Conservation (phyloP, 2,888 invertebrate genomes). For the Caenorhabditis japonica region DNA sequence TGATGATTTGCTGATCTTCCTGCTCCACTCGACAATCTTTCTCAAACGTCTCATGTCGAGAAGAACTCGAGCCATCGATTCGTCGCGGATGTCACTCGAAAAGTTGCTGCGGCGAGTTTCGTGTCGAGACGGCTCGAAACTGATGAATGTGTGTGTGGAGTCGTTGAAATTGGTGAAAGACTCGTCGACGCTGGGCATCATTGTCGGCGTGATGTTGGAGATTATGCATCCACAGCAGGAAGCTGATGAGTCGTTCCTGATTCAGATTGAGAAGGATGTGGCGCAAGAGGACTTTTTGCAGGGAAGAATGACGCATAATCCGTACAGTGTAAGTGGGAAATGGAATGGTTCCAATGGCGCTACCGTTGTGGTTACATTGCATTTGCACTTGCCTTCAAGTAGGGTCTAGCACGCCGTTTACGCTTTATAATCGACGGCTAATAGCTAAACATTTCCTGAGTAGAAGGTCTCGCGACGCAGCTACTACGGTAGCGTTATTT, state of each 20-base stretch:
- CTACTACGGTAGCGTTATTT: too few species aligned
- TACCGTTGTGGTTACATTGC: too few species aligned
- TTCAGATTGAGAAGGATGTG: slow-evolving; percentile 96
- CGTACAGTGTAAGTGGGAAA: slow-evolving; percentile 87
- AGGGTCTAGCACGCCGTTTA: too few species aligned
- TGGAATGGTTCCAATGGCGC: too few species aligned
- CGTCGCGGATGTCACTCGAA: slow-evolving; percentile 53
- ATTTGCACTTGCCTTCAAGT: too few species aligned
- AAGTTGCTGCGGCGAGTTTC: slow-evolving; percentile 49
- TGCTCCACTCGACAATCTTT: slow-evolving; percentile 62
- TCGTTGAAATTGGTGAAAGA: slow-evolving; percentile 46
- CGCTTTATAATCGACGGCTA: too few species aligned
- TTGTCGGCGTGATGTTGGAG: slow-evolving; percentile 63
- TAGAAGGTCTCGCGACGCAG: too few species aligned
- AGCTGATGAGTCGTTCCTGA: slow-evolving; percentile 94
- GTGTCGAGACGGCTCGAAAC: slow-evolving; percentile 41
- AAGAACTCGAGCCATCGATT: slow-evolving; percentile 50
- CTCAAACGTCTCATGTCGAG: slow-evolving; percentile 47
- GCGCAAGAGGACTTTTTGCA: slow-evolving; percentile 98
- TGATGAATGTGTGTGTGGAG: slow-evolving; percentile 53
- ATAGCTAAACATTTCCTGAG: too few species aligned
- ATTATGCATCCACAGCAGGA: slow-evolving; percentile 94
- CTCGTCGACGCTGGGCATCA: slow-evolving; percentile 43
- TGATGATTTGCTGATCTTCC: slow-evolving; percentile 54
- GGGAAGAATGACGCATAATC: slow-evolving; percentile 90